A percentile compares a stretch with the other conserved stretches of the same genome.
Evolutionary conservation across 2,888 invertebrate genomes (phyloP).

Genomic region (Megaustenia siamemsis): DNA sequence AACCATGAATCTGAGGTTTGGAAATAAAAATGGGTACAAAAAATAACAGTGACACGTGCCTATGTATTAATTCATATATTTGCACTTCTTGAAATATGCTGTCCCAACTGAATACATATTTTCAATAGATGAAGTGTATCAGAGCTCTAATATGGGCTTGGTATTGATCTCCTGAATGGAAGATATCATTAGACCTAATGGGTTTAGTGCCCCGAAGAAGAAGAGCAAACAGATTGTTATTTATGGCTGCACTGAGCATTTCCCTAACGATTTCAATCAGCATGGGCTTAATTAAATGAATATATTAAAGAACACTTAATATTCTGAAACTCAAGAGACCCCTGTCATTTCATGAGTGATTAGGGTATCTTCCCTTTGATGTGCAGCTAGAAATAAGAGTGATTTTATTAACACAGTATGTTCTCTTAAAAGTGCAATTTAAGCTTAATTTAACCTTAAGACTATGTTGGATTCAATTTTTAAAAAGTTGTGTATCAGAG

Average conservation of each 20-base stretch:
- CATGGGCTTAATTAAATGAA: background rate
- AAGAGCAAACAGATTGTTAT: background rate
- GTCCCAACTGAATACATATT: background rate
- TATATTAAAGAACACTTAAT: background rate
- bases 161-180: background rate
- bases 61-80: background rate
- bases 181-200: background rate
- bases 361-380: no score
- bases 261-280: background rate
- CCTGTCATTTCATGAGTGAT: background rate
- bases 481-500: no score
- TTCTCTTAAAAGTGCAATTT: no score
- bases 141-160: background rate
- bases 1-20: no score
- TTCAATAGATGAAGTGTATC: background rate
- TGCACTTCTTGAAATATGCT: no score
- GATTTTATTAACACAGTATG: background rate
- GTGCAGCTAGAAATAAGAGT: background rate
- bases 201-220: background rate
- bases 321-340: background rate
- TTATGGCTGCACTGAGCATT: background rate
- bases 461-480: no score
- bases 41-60: no score
- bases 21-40: no score
- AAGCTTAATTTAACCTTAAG: no score